These are phyloP conservation scores for Xenopus petersii DNA, from an alignment of 2,797 vertebrate species.

Conservation along the genomic window DNA sequence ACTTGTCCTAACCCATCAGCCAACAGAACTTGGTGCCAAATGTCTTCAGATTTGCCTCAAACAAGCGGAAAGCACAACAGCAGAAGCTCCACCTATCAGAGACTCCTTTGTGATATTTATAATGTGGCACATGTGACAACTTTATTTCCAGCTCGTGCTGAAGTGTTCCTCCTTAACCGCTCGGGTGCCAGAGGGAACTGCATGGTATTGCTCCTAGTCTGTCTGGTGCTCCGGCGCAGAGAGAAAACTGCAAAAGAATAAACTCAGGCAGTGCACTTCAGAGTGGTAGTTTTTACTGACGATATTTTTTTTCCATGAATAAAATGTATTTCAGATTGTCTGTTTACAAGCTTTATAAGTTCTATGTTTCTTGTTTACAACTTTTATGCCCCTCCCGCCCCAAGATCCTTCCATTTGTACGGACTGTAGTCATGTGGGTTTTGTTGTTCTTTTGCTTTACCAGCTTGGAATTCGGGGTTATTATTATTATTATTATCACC, in stretches of 20 bases:
- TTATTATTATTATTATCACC: slow-evolving; percentile 49
- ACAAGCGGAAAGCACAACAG: slow-evolving; percentile 75
- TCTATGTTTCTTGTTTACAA: slow-evolving; percentile 57
- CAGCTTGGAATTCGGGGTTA: slow-evolving; percentile 59
- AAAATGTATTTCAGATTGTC: slow-evolving; percentile 78
- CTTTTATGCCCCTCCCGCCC: slow-evolving; percentile 59
- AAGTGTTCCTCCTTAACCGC: slow-evolving; percentile 69
- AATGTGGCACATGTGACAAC: slow-evolving; percentile 63
- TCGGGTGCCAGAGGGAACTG: not conserved
- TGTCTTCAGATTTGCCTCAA: slow-evolving; percentile 74
- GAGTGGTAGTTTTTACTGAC: slow-evolving; percentile 88
- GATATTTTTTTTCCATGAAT: slow-evolving; percentile 81
- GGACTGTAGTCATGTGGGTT: slow-evolving; percentile 53
- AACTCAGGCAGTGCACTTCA: slow-evolving; percentile 76
- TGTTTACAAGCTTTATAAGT: slow-evolving; percentile 80
- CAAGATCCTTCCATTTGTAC: slow-evolving; percentile 71
- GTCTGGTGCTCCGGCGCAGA: not conserved
- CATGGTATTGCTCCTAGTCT: not conserved
- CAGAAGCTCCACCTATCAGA: slow-evolving; percentile 61
- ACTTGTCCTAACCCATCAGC: slow-evolving; percentile 69
- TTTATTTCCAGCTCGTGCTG: slow-evolving; percentile 71
- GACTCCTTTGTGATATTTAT: slow-evolving; percentile 56
- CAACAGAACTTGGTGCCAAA: slow-evolving; percentile 93
- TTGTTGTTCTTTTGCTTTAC: slow-evolving; percentile 57
- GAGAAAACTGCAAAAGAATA: slow-evolving; percentile 65